phyloP scores from a whole-genome alignment of 2,113 vertebrate species.

The Isichthys henryi region DNA sequence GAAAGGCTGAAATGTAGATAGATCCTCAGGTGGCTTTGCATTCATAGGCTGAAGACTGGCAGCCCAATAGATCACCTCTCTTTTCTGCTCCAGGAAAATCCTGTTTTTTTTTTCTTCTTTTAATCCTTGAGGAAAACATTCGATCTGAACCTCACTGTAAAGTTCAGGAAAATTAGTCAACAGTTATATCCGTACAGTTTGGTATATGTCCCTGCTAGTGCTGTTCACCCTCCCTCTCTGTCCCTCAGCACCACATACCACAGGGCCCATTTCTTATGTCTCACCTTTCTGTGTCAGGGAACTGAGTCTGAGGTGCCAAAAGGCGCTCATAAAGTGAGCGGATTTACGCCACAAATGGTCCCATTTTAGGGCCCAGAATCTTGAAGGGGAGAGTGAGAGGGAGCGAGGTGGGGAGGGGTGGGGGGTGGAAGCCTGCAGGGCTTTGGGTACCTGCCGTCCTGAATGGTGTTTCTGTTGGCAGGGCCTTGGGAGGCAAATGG shows the following conservation, averaged over 20 bases:
- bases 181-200: background rate
- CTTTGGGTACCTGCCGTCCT: constrained; percentile 69
- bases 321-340: background rate
- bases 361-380: constrained; percentile 53
- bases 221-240: background rate
- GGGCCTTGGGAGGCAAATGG: constrained; percentile 61
- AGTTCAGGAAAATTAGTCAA: background rate
- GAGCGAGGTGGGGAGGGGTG: background rate
- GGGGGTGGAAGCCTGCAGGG: background rate
- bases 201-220: background rate
- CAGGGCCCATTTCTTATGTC: background rate
- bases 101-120: background rate
- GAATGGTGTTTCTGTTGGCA: constrained; percentile 73
- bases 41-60: background rate
- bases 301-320: background rate
- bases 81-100: background rate
- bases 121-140: background rate
- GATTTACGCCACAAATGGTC: constrained; percentile 51
- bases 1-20: background rate
- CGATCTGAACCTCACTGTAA: background rate
- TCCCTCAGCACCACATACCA: background rate
- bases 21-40: background rate
- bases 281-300: background rate
- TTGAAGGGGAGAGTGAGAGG: constrained; percentile 23
- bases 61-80: background rate